Evolutionary conservation across 2,888 invertebrate genomes (phyloP), one percentile per base, ranked within the genome.

Genomic region (Hyposoter didymator): DNA sequence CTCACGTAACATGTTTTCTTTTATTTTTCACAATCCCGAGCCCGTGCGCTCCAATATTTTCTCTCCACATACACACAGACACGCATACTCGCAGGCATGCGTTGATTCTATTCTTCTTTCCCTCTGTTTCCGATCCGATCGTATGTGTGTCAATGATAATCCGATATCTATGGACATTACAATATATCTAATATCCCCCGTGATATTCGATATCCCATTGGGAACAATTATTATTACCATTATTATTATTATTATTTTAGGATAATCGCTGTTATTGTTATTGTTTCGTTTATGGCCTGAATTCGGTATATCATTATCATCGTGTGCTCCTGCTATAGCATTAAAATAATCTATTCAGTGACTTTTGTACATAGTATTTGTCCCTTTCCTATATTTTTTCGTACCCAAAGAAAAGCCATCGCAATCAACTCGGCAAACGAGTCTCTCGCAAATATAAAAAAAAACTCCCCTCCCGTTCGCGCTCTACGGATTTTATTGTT

Each of bases 261-360:
- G 62, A 52, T 69, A 10, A 62, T 74, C 49, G 45, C 66, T 67
- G 66, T 84, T 72, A 66, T 55, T 64, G 45, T 84, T 80, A 72
- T 80, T 75, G 64, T 70, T 32, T 19, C 47, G 45, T 62, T 62
- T 78, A 73, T 78, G 39, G 49, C 55, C 43, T 45, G 59, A 39
- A 39, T 39, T 28, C 22, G 39, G 32, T 64, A 84, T 64, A 84
- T 80, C 47, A 84, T 80, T 66, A 80, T 72, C 35, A 84, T 70
- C 52, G 64, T 78, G 70, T 35, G 43, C 59, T 49, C 35, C n/a
- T n/a, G n/a, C n/a, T 17, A 35, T 43, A 28, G 32, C 49, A 52
- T 43, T 78, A 43, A 78, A 28, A 14, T 59, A 82, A 82, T 78
- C 62, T 82, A 82, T 82, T 78, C 74, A 82, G 59, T 72, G 70